A percentile compares a stretch with the other conserved stretches of the same genome.
phyloP scores from a whole-genome alignment of 2,797 vertebrate genomes.

The Buphagus erythrorhynchus region DNA sequence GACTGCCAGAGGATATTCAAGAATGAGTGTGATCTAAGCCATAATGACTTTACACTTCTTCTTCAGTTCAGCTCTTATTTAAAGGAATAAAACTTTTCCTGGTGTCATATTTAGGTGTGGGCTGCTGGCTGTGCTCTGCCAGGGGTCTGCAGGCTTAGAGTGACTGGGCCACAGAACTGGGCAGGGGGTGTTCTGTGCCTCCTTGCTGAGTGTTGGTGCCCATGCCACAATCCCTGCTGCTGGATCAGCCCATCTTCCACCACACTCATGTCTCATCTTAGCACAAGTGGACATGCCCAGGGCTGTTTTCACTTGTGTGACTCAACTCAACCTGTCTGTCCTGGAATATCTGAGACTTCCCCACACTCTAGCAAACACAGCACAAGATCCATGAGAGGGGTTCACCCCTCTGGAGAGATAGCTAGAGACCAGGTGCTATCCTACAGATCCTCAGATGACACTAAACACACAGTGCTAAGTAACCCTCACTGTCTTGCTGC shows the following conservation, averaged over 20 bases:
- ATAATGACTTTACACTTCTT: slow-evolving; percentile 32
- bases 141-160: not conserved
- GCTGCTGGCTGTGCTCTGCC: not conserved
- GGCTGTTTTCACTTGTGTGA: not conserved
- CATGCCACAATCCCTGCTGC: not conserved
- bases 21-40: slow-evolving; percentile 17
- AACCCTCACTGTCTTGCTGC: not conserved
- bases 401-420: not conserved
- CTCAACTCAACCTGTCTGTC: fast-evolving
- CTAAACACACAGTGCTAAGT: not conserved
- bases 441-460: not conserved
- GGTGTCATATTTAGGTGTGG: not conserved
- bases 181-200: not conserved
- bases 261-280: fast-evolving
- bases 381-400: not conserved
- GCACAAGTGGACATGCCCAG: not conserved
- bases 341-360: not conserved
- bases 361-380: not conserved
- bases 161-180: not conserved
- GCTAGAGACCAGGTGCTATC: not conserved
- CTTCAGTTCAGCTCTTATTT: not conserved
- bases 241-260: not conserved
- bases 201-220: fast-evolving
- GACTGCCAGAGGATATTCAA: slow-evolving; percentile 8
- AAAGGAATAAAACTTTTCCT: not conserved